These are phyloP conservation scores for Cavia aperea DNA, from an alignment of 2,113 vertebrate species.

Conservation along the genomic window DNA sequence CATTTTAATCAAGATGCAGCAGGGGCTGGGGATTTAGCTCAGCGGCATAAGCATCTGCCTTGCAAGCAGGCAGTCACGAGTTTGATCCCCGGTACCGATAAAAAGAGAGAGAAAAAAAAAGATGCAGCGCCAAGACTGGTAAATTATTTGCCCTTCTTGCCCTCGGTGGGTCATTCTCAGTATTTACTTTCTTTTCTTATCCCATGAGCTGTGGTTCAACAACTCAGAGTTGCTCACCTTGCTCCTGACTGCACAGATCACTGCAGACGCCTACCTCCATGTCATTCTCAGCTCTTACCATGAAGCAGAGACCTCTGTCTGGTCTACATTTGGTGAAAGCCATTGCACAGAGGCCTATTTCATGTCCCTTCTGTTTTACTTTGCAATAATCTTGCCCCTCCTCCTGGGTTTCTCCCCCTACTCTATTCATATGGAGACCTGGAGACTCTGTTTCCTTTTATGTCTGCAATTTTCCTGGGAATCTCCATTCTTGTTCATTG, in stretches of 20 bases:
- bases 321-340: no score
- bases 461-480: neutral
- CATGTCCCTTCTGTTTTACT: neutral
- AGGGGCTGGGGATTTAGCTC: no score
- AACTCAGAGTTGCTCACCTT: neutral
- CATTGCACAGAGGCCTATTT: neutral
- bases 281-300: neutral
- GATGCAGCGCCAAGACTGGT: neutral
- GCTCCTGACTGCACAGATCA: neutral
- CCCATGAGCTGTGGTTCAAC: fast-evolving
- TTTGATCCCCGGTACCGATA: no score
- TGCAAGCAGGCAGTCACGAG: no score
- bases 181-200: neutral
- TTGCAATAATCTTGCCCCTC: neutral
- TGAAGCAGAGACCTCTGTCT: neutral
- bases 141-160: neutral
- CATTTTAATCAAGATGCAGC: neutral
- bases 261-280: fast-evolving
- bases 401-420: no score
- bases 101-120: neutral
- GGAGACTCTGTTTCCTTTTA: neutral
- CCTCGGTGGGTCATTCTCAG: no score
- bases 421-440: neutral
- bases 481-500: neutral
- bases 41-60: no score